A percentile compares a stretch with the other conserved stretches of the same genome.
Evolutionary conservation across 2,888 invertebrate species (phyloP).

Genomic region (Dinocampus coccinellae): DNA sequence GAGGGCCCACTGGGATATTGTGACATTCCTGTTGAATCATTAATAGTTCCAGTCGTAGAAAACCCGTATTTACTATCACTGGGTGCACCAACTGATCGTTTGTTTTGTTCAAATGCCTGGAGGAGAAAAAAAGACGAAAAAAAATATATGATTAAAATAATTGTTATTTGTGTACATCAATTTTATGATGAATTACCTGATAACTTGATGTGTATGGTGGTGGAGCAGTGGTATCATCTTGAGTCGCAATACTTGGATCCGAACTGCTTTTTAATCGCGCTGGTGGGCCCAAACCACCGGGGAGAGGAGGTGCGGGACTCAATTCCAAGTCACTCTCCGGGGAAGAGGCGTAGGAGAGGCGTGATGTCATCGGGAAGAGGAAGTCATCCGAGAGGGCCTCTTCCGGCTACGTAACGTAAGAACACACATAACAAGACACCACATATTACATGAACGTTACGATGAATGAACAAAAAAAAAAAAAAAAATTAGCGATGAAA

Average conservation of each 20-base stretch:
- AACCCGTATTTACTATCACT: constrained; percentile 78
- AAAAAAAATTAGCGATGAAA: background rate
- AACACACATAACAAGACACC: constrained; percentile 52
- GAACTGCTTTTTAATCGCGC: constrained; percentile 79
- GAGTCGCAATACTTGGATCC: constrained; percentile 95
- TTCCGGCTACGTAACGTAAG: constrained; percentile 81
- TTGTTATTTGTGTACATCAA: background rate
- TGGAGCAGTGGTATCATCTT: constrained; percentile 85
- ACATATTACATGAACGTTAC: constrained; percentile 54
- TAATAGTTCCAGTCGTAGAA: constrained; percentile 69
- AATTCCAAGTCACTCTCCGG: constrained; percentile 96
- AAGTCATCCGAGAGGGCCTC: constrained; percentile 98
- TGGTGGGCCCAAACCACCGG: constrained; percentile 73
- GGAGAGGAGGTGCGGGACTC: constrained; percentile 79
- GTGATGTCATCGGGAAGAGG: constrained; percentile 97
- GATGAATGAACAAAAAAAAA: background rate
- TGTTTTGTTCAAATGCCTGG: constrained; percentile 59
- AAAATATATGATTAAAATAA: constrained; percentile 27
- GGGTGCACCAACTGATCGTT: constrained; percentile 67
- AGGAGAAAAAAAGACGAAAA: background rate
- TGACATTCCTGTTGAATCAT: constrained; percentile 62
- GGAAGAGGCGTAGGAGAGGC: constrained; percentile 95
- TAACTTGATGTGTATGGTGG: constrained; percentile 83
- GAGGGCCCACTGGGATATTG: constrained; percentile 62
- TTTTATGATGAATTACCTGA: constrained; percentile 53